Evolutionary conservation across 92 coral and sea anemone species (phyloP).

Genomic region (Epizoanthus rinbou): DNA sequence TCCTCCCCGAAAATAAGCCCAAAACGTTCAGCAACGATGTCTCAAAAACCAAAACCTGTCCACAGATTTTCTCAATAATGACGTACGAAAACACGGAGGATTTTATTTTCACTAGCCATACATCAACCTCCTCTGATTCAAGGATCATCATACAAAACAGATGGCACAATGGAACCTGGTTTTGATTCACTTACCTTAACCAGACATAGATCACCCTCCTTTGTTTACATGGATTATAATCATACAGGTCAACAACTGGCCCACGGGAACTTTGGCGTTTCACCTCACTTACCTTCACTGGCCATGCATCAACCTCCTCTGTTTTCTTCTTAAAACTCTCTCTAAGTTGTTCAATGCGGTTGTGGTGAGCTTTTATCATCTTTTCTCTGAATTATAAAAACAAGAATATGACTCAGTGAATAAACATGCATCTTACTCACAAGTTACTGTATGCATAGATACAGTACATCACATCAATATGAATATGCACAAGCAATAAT

Average conservation of each 20-base stretch:
- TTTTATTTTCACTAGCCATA: too few relatives aligned
- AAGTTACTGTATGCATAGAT: neutral
- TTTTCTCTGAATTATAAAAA: slow-evolving; percentile 62
- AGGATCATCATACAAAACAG: too few relatives aligned
- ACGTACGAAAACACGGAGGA: too few relatives aligned
- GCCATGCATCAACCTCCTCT: slow-evolving; percentile 89
- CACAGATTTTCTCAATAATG: too few relatives aligned
- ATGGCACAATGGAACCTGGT: neutral
- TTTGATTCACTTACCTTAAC: slow-evolving; percentile 51
- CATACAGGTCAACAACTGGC: neutral
- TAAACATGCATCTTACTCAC: neutral
- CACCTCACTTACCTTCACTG: slow-evolving; percentile 57
- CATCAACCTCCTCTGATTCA: too few relatives aligned
- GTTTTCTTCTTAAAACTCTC: slow-evolving; percentile 92
- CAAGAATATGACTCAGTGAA: neutral
- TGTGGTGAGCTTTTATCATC: slow-evolving; percentile 92
- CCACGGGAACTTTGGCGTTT: neutral
- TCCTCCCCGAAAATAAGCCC: too few relatives aligned
- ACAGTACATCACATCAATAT: too few relatives aligned
- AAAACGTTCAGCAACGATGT: too few relatives aligned
- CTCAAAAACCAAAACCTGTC: too few relatives aligned
- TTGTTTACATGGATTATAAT: neutral
- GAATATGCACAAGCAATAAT: too few relatives aligned
- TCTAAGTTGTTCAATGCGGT: slow-evolving; percentile 94
- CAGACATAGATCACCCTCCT: slow-evolving; percentile 79